phyloP scores from a whole-genome alignment of 1,140 invertebrate species.

The Caenorhabditis brenneri region DNA sequence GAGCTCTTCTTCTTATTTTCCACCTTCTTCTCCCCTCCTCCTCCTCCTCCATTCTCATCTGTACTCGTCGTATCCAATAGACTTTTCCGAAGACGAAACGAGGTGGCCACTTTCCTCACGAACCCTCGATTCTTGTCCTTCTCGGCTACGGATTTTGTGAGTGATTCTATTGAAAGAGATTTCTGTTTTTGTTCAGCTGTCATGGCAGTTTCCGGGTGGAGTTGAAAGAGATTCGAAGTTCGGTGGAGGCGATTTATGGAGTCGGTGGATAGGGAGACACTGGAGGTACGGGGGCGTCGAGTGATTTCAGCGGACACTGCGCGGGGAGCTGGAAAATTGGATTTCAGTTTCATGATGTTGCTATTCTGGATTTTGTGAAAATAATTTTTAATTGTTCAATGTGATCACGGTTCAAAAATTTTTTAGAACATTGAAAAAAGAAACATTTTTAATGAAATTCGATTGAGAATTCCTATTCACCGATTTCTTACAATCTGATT shows the following conservation, averaged over 20 bases:
- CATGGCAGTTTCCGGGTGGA: neutral
- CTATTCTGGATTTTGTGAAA: too few relatives aligned
- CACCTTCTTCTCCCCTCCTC: neutral
- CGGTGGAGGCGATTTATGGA: conserved; percentile 24
- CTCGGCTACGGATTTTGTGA: neutral
- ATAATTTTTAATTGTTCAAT: too few relatives aligned
- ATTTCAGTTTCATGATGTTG: too few relatives aligned
- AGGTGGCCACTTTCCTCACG: conserved; percentile 46
- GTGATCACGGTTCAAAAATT: too few relatives aligned
- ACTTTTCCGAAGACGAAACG: conserved; percentile 9
- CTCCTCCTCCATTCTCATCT: too few relatives aligned
- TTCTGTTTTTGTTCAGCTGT: conserved; percentile 20
- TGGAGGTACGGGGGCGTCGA: neutral
- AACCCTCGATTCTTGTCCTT: neutral
- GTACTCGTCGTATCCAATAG: neutral
- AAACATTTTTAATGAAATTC: too few relatives aligned
- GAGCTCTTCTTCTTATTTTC: conserved; percentile 15
- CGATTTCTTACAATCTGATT: too few relatives aligned
- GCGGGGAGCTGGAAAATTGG: conserved; percentile 8
- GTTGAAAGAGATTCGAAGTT: conserved; percentile 17
- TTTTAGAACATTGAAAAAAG: too few relatives aligned
- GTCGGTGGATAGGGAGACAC: neutral
- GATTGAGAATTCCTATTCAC: too few relatives aligned
- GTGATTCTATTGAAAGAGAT: neutral
- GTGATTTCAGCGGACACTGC: conserved; percentile 4